These are phyloP conservation scores for Schizothorax lantsangensis DNA, from an alignment of 2,797 vertebrate species.

Conservation along the genomic window DNA sequence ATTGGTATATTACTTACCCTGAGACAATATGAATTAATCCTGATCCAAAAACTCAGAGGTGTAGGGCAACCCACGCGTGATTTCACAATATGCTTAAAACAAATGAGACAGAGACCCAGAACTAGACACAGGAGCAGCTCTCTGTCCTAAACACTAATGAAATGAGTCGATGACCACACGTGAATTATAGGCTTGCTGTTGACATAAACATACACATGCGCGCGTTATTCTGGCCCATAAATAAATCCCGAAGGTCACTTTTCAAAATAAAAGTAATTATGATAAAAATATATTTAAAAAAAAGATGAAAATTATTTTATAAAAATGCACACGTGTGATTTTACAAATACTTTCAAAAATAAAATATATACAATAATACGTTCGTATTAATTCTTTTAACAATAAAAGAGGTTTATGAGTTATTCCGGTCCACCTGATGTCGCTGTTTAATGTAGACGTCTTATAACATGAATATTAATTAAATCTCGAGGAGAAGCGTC, in stretches of 20 bases:
- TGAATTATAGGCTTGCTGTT: background rate
- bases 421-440: conserved; percentile 16
- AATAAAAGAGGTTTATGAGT: background rate
- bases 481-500: background rate
- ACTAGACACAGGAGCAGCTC: background rate
- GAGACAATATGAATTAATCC: background rate
- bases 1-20: background rate
- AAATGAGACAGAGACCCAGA: background rate
- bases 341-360: background rate
- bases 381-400: background rate
- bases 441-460: conserved; percentile 2
- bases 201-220: background rate
- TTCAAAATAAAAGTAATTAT: conserved; percentile 43
- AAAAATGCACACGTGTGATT: background rate
- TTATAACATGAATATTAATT: background rate
- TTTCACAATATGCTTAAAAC: background rate
- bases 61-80: background rate
- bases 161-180: background rate
- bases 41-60: background rate
- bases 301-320: background rate
- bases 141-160: background rate
- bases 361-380: background rate
- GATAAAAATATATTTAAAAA: background rate
- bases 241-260: background rate
- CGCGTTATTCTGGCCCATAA: background rate